These are phyloP conservation scores for Channa maculata DNA, from an alignment of 2,113 vertebrate genomes.

Conservation along the genomic window DNA sequence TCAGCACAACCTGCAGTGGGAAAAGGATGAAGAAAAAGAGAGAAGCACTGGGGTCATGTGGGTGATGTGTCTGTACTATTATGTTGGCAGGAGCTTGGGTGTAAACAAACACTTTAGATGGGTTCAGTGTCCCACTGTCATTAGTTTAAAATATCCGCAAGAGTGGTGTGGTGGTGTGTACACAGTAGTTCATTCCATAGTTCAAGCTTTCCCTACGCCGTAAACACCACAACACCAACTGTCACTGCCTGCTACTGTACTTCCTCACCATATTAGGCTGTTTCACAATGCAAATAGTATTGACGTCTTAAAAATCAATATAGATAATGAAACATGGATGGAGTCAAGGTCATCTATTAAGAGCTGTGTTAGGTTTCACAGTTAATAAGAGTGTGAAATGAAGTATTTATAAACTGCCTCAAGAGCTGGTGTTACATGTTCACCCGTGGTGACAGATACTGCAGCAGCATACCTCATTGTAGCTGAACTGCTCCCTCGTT, in stretches of 20 bases:
- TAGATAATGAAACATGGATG: conserved; percentile 17
- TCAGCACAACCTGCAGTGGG: conserved; percentile 82
- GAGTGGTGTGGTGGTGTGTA: not conserved
- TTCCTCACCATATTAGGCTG: not conserved
- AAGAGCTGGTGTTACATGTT: conserved; percentile 49
- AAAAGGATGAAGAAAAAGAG: not conserved
- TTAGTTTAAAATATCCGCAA: conserved; percentile 7
- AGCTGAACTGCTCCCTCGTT: conserved; percentile 86
- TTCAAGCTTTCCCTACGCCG: conserved; percentile 27
- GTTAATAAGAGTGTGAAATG: conserved; percentile 53
- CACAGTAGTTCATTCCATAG: not conserved
- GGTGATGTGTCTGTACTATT: conserved; percentile 37
- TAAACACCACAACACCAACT: conserved; percentile 16
- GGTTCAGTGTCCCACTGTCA: conserved; percentile 2
- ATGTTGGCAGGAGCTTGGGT: conserved; percentile 8
- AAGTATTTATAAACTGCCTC: conserved; percentile 61
- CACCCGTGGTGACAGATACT: conserved; percentile 23
- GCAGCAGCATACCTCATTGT: conserved; percentile 83
- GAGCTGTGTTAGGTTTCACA: conserved; percentile 62
- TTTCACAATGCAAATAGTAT: conserved; percentile 6
- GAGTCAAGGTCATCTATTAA: conserved; percentile 67
- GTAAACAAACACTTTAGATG: conserved; percentile 24
- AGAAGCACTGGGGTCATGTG: conserved; percentile 8
- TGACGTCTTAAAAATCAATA: conserved; percentile 20
- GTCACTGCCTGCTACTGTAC: conserved; percentile 15